Conservation (phyloP, 2,888 invertebrate genomes). For the Molanna angustata region DNA sequence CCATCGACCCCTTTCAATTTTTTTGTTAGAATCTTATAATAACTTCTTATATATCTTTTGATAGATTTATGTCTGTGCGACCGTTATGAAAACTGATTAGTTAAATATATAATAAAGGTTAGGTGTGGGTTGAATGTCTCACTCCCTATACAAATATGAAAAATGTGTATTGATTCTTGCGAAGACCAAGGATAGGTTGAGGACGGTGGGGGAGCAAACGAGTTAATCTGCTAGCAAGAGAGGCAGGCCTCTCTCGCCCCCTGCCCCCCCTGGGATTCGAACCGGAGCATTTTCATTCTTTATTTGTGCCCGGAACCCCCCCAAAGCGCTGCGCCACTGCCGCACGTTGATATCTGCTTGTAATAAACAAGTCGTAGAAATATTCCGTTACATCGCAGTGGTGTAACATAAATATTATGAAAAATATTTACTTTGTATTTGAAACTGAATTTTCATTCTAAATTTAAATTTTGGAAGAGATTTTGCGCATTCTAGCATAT, state of each 20-base stretch:
- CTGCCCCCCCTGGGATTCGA: slow-evolving; percentile 46
- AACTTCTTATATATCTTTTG: too few relatives aligned
- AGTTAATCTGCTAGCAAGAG: slow-evolving; percentile 34
- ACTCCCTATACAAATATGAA: too few relatives aligned
- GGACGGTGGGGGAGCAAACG: slow-evolving; percentile 31
- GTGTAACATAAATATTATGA: slow-evolving; percentile 10
- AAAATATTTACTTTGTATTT: too few relatives aligned
- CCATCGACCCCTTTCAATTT: too few relatives aligned
- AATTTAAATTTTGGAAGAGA: background rate
- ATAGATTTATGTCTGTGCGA: too few relatives aligned
- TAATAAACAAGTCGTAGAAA: slow-evolving; percentile 32
- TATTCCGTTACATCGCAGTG: slow-evolving; percentile 27
- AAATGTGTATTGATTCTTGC: slow-evolving; percentile 28
- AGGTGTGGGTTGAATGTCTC: too few relatives aligned
- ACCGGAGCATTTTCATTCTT: slow-evolving; percentile 44
- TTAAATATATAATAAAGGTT: too few relatives aligned
- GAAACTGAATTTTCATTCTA: too few relatives aligned
- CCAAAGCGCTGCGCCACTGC: slow-evolving; percentile 13
- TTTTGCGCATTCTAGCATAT: too few relatives aligned
- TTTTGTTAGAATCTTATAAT: too few relatives aligned
- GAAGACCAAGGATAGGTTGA: slow-evolving; percentile 1
- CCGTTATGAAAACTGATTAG: too few relatives aligned
- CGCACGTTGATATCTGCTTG: slow-evolving; percentile 27
- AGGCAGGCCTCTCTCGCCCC: slow-evolving; percentile 38
- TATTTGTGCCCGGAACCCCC: slow-evolving; percentile 39